Base-by-base conservation (phyloP, 2,113 vertebrate species). In the Arothron firmamentum region DNA sequence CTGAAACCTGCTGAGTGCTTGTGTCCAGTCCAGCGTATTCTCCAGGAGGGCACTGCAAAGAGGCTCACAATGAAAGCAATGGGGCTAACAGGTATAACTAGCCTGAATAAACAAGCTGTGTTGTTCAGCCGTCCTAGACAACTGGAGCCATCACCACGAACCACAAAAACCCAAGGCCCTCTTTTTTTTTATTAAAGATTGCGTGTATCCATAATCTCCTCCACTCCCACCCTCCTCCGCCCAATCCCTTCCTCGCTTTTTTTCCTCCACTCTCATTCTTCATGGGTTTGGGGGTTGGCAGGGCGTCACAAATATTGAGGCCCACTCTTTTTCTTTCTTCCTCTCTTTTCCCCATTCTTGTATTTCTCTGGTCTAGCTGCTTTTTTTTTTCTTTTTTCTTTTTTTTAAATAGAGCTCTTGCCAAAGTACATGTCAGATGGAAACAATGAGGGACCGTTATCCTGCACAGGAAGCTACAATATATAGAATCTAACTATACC, bases 71-170 rank as follows among this genome's bases (percentile, higher is more conserved):
- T 63, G 53, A 38, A 43, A 67, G 56, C 57, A 34, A 34, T 60
- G 53, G 56, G 56, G 61, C 66, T 28, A 67, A 51, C 41, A 19
- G 52, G 21, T 62, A 56, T 57, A 48, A 46, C 50, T 64, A 41
- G 38, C 79, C 57, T 75, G 74, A 43, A 78, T 81, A 85, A 86
- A 88, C 82, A 88, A 74, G 74, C 66, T 65, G 57, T 53, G 59
- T 75, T 82, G 72, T 82, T 88, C 69, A 66, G 72, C 68, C 61
- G 67, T 84, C 70, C 82, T 75, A 85, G 85, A 89, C 85, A 85
- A 84, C 87, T 86, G 83, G 85, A 87, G 83, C 81, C 87, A 52
- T 81, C 70, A 78, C 68, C 52, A 79, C 50, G 62, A 71, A 80
- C 88, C 73, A 18, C 80, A 89, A 67, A 87, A 88, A 88, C 81